Evolutionary conservation across 30 jellyfish, hydroid and myxozoan genomes (phyloP).

Genomic region (Rhopilema esculentum): DNA sequence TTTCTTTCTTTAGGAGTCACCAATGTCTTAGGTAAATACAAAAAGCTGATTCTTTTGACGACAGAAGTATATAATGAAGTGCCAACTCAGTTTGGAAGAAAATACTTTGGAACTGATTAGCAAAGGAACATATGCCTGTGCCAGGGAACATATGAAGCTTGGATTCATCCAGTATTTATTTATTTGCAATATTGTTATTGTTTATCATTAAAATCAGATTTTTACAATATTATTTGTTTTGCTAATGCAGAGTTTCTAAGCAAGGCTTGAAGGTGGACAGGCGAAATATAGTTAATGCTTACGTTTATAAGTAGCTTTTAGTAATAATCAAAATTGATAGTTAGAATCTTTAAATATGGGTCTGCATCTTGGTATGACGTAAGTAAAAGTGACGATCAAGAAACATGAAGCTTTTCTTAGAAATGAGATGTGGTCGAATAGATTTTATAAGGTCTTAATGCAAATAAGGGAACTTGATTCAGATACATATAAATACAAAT

Average conservation of each 20-base stretch:
- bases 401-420: too few relatives aligned
- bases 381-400: too few relatives aligned
- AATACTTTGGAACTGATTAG: conserved; percentile 92
- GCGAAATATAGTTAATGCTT: too few relatives aligned
- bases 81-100: conserved; percentile 90
- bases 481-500: too few relatives aligned
- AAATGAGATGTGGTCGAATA: too few relatives aligned
- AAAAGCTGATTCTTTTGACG: conserved; percentile 76
- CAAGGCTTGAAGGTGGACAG: too few relatives aligned
- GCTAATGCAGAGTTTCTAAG: background rate
- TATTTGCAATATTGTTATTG: background rate
- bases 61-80: conserved; percentile 88
- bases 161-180: background rate
- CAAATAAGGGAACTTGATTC: too few relatives aligned
- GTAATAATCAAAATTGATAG: too few relatives aligned
- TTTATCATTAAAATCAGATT: background rate
- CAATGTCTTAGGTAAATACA: conserved; percentile 71
- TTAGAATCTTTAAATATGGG: too few relatives aligned
- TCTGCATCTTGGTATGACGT: too few relatives aligned
- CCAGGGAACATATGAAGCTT: background rate
- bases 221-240: background rate
- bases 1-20: conserved; percentile 67
- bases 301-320: too few relatives aligned
- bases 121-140: background rate
- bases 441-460: too few relatives aligned